These are phyloP conservation scores for Drosophila borborema DNA, from an alignment of 2,888 invertebrate species.

Conservation along the genomic window DNA sequence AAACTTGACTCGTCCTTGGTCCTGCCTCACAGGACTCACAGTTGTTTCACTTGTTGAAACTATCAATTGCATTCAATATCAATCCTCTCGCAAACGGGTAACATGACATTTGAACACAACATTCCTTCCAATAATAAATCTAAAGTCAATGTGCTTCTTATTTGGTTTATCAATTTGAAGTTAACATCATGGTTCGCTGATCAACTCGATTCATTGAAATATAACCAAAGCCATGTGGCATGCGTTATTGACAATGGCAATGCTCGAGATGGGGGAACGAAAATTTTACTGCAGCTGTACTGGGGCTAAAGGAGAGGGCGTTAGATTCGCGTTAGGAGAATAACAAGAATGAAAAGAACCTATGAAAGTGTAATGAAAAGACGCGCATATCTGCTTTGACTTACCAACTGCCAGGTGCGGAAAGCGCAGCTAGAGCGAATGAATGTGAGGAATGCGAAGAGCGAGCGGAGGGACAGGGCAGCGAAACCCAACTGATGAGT, in stretches of 20 bases:
- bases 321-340: slow-evolving; percentile 41
- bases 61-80: no score
- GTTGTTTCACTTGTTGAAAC: no score
- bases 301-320: neutral
- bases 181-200: neutral
- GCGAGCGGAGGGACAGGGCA: neutral
- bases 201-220: neutral
- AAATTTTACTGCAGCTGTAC: neutral
- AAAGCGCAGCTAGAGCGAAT: neutral
- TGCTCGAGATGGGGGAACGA: neutral
- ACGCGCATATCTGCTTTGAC: slow-evolving; percentile 31
- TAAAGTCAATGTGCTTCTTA: no score
- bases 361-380: slow-evolving; percentile 70
- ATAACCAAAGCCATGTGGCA: neutral
- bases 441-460: neutral
- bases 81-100: no score
- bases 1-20: no score
- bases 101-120: no score
- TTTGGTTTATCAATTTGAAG: no score
- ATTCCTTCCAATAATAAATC: no score
- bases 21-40: no score
- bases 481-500: neutral
- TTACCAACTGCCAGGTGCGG: slow-evolving; percentile 7
- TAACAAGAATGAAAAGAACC: slow-evolving; percentile 54
- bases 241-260: neutral